A percentile compares a stretch with the other conserved stretches of the same genome.
These are phyloP conservation scores for Eledona agricola DNA, from an alignment of 2,888 invertebrate species.

Conservation along the genomic window DNA sequence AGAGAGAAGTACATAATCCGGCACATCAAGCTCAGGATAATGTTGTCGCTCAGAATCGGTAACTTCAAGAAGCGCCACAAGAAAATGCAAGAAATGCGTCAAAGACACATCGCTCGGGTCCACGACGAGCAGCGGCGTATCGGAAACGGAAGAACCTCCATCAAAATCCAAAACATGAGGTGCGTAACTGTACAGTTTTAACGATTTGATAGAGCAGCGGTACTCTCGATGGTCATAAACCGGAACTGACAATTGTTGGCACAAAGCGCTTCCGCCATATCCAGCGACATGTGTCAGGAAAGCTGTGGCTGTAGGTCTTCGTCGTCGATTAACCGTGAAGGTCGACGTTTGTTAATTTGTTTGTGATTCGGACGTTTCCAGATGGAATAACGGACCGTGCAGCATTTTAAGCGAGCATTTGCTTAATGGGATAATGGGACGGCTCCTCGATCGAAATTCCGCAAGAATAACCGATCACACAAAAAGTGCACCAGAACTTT, in stretches of 20 bases:
- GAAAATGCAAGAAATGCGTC: conserved; percentile 1
- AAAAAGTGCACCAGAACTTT: too few relatives aligned
- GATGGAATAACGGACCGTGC: too few relatives aligned
- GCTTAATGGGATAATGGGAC: too few relatives aligned
- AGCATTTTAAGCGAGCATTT: too few relatives aligned
- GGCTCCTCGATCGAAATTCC: too few relatives aligned
- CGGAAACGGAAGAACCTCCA: conserved; percentile 59
- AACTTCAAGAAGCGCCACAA: conserved; percentile 61
- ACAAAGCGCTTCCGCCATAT: conserved; percentile 25
- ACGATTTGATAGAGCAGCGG: conserved; percentile 20
- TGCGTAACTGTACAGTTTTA: conserved; percentile 18
- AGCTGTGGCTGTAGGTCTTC: too few relatives aligned
- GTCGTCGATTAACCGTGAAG: not conserved
- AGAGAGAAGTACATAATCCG: conserved; percentile 71
- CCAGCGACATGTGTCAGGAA: too few relatives aligned
- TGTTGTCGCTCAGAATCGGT: conserved; percentile 73
- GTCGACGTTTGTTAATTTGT: too few relatives aligned
- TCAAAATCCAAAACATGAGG: conserved; percentile 59
- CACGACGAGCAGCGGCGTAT: conserved; percentile 60
- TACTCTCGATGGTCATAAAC: conserved; percentile 29
- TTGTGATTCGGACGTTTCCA: too few relatives aligned
- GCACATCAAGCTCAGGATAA: conserved; percentile 72
- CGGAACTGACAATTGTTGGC: conserved; percentile 33
- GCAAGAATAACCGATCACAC: too few relatives aligned
- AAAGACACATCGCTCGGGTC: conserved; percentile 46